Evolutionary conservation across 2,797 vertebrate species (phyloP).

Genomic region (Periophthalmus magnuspinnatus): DNA sequence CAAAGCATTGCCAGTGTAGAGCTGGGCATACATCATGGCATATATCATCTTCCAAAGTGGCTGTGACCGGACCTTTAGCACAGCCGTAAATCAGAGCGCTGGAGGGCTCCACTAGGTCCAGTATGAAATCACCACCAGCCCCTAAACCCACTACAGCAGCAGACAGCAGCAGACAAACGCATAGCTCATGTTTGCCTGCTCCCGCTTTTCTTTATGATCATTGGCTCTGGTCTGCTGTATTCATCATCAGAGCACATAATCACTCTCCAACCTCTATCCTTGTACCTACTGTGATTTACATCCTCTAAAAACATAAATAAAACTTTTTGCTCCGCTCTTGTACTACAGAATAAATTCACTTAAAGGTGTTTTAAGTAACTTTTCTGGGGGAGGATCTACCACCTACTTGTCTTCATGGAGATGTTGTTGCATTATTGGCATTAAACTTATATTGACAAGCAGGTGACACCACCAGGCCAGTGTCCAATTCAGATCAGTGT

Average conservation of each 20-base stretch:
- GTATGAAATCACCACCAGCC: conserved; percentile 24
- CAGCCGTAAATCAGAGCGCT: conserved; percentile 63
- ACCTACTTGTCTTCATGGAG: too few species aligned
- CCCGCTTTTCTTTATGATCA: conserved; percentile 48
- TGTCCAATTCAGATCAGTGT: too few species aligned
- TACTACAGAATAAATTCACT: too few species aligned
- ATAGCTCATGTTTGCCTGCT: conserved; percentile 49
- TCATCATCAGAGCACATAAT: conserved; percentile 27
- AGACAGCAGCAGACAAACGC: conserved; percentile 24
- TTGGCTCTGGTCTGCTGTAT: conserved; percentile 17
- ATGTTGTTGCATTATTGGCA: too few species aligned
- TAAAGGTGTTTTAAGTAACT: too few species aligned
- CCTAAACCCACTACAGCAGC: conserved; percentile 16
- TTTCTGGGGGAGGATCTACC: too few species aligned
- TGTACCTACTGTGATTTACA: not conserved
- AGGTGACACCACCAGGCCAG: too few species aligned
- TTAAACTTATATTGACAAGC: too few species aligned
- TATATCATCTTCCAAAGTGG: conserved; percentile 60
- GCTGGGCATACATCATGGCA: conserved; percentile 44
- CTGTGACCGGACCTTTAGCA: conserved; percentile 51
- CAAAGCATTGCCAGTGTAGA: conserved; percentile 34
- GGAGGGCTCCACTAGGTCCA: conserved; percentile 31
- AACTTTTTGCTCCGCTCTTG: too few species aligned
- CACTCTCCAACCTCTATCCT: not conserved
- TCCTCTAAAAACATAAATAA: too few species aligned